Evolutionary conservation across 2,888 invertebrate genomes (phyloP), one percentile per base, ranked within the genome.

Genomic region (Tholera decimalis): DNA sequence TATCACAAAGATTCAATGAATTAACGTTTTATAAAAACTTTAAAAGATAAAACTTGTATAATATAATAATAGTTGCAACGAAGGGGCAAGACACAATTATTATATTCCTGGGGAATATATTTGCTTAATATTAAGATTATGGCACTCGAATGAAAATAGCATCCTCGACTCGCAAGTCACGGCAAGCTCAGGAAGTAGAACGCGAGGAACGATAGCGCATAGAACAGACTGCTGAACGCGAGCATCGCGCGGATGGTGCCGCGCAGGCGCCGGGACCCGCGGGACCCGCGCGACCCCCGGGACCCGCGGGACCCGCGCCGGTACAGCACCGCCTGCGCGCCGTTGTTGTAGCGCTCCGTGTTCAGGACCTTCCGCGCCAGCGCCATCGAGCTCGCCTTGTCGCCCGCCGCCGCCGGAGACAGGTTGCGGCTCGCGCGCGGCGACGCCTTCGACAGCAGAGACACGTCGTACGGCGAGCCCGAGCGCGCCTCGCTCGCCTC

Each of bases 211-310:
- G 92, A 89, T 49, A 92, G 83, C 82, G 89, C 88, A 84, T 94
- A 94, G 77, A 91, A 79, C 71, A 90, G 76, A 20, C 89, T 88
- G 87, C 96, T 96, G 84, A 96, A 95, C 67, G 96, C 95, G 79
- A 97, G 95, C 83, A 97, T 84, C 92, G 96, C 94, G 76, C 95
- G 95, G 87, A 96, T 92, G 65, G 96, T 89, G 39, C 82, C 87
- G 43, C 90, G 89, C 80, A 75, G 75, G 66, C 68, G 71, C 92
- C 95, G 81, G 95, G 54, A 37, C 54, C 51, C 46, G 53, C 57
- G n/a, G 41, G 46, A 65, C 47, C 58, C 59, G 47, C 70, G 53
- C 70, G 49, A 43, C 22, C 94, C 75, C 93, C 92, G 88, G 63
- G 89, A 89, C 84, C 93, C 90, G 61, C 94, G 79, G 35, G 59